These are phyloP conservation scores for Chaetodon trifasciatus DNA, from an alignment of 2,797 vertebrate genomes.

Conservation along the genomic window DNA sequence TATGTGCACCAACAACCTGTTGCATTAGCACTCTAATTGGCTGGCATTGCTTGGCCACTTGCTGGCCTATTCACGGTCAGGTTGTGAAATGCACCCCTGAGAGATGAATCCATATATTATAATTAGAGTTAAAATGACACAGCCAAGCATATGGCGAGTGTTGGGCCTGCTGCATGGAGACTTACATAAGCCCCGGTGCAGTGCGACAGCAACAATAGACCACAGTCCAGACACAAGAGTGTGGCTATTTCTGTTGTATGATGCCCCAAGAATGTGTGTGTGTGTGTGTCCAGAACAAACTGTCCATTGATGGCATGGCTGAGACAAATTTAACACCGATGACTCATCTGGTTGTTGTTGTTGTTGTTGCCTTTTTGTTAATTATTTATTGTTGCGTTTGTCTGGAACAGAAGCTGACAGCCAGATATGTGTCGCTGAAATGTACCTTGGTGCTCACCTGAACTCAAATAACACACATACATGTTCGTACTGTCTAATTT, in stretches of 20 bases:
- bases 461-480: neutral
- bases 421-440: neutral
- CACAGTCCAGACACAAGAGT: constrained; percentile 39
- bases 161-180: constrained; percentile 26
- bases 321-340: constrained; percentile 10
- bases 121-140: constrained; percentile 69
- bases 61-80: constrained; percentile 69
- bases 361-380: neutral
- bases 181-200: constrained; percentile 45
- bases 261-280: constrained; percentile 5
- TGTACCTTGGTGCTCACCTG: neutral
- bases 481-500: neutral
- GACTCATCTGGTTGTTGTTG: constrained; percentile 20
- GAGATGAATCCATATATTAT: constrained; percentile 77
- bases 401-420: neutral
- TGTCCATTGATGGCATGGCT: constrained; percentile 17
- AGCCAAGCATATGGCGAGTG: constrained; percentile 56
- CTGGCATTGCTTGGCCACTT: constrained; percentile 68
- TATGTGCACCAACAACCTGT: constrained; percentile 63
- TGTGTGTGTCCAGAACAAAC: constrained; percentile 1
- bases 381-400: neutral
- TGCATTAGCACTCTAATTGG: constrained; percentile 76
- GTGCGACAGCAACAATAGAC: constrained; percentile 33
- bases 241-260: constrained; percentile 57
- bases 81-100: constrained; percentile 75